These are phyloP conservation scores for Limonius californicus DNA, from an alignment of 1,140 invertebrate genomes.

Conservation along the genomic window DNA sequence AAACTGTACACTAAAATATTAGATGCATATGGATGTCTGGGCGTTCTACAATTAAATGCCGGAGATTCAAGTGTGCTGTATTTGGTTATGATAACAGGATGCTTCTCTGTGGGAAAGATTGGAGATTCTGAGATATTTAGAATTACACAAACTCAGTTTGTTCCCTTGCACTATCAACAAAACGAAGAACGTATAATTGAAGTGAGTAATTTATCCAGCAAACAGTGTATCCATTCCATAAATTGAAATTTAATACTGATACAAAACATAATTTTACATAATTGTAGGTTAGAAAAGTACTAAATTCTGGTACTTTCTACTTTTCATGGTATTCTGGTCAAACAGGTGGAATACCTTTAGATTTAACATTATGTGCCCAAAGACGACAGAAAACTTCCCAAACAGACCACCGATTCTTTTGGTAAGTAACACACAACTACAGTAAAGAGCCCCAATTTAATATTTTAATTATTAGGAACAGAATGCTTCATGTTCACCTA, in stretches of 20 bases:
- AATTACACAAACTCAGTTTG: slow-evolving; percentile 86
- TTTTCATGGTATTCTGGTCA: slow-evolving; percentile 71
- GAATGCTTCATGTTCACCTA: slow-evolving; percentile 89
- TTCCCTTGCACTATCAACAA: slow-evolving; percentile 78
- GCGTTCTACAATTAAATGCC: slow-evolving; percentile 81
- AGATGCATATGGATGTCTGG: slow-evolving; percentile 91
- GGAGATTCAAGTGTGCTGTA: slow-evolving; percentile 81
- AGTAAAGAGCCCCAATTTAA: no score
- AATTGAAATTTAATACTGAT: no score
- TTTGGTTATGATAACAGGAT: slow-evolving; percentile 90
- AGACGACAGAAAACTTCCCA: slow-evolving; percentile 68
- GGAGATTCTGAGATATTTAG: slow-evolving; percentile 90
- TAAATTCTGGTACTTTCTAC: slow-evolving; percentile 96
- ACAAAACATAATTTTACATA: not conserved
- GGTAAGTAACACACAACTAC: slow-evolving; percentile 54
- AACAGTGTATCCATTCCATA: no score
- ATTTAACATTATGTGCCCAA: slow-evolving; percentile 92
- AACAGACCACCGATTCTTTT: slow-evolving; percentile 95
- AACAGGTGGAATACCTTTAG: slow-evolving; percentile 51
- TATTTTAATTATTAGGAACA: no score
- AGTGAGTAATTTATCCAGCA: no score
- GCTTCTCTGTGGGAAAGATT: slow-evolving; percentile 92
- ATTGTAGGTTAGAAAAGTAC: slow-evolving; percentile 68
- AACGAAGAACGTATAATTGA: slow-evolving; percentile 77
- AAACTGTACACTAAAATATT: slow-evolving; percentile 83